Evolutionary conservation across 2,797 vertebrate species (phyloP), one percentile per base, ranked within the genome.

Genomic region (Gymnopithys bicolor): DNA sequence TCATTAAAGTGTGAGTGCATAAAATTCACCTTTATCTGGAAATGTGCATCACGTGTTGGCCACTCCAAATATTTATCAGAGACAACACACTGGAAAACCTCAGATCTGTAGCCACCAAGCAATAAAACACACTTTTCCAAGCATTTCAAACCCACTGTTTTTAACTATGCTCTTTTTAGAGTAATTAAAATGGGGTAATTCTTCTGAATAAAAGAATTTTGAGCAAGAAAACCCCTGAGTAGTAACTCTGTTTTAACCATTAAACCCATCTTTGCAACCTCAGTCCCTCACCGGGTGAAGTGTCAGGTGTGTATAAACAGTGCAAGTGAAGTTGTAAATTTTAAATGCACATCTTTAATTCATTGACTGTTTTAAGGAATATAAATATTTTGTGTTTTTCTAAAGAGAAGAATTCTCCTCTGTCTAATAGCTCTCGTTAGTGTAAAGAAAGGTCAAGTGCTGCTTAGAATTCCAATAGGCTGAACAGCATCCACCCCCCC

Each of bases 11-110:
- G 19, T 45, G n/a, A 94, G 63, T 46, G 69, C 68, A 78, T 79
- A 83, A 68, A 79, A 80, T 90, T 62, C 83, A 90, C 89, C 62
- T 60, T 51, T 45, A 35, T 73, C 82, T 93, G 60, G 66, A 89
- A 85, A 71, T 8, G 14, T 56, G 75, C 75, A 81, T 69, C 63
- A 80, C 0, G 0, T 64, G 84, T 53, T 92, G 84, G 74, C 78
- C 66, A 77, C 46, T 53, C 51, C 74, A 63, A 58, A 39, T 33
- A 56, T 45, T 90, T 62, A 90, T 62, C 45, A 89, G 7, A 82
- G 77, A 67, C 52, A 71, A 84, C 55, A 81, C 33, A 55, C 39
- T 30, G 73, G 60, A 33, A 55, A 89, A 87, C 23, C 63, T 84
- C 35, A 77, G 60, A 37, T 86, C 70, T 85, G 70, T 84, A 79